Evolutionary conservation across 2,888 invertebrate genomes (phyloP).

Genomic region (Ennomos fuscantarius): DNA sequence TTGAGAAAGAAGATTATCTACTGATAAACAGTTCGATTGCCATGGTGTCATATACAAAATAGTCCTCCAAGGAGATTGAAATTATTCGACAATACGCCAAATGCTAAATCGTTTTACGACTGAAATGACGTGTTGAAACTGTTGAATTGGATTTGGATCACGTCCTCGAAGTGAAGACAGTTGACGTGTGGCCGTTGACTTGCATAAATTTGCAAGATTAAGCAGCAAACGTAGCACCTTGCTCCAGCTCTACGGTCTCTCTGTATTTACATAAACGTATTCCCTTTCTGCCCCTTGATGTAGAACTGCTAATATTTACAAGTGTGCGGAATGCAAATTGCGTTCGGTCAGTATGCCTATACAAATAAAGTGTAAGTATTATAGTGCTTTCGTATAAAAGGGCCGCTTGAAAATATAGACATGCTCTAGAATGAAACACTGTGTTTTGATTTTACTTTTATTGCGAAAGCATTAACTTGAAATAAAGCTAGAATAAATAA

Average conservation of each 20-base stretch:
- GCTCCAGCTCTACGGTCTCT: conserved; percentile 52
- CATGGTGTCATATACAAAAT: conserved; percentile 33
- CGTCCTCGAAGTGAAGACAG: conserved; percentile 75
- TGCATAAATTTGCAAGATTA: conserved; percentile 84
- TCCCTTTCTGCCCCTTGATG: conserved; percentile 54
- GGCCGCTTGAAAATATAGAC: no score
- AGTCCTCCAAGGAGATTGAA: conserved; percentile 42
- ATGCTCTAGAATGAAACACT: no score
- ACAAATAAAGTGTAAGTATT: conserved; percentile 3
- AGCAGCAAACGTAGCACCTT: conserved; percentile 58
- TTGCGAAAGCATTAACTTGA: no score
- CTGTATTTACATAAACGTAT: conserved; percentile 75
- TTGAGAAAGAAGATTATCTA: neutral
- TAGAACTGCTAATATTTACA: conserved; percentile 47
- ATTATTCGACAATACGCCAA: conserved; percentile 80
- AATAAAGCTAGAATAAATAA: no score
- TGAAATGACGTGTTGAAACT: conserved; percentile 75
- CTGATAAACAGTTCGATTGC: conserved; percentile 2
- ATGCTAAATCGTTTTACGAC: conserved; percentile 79
- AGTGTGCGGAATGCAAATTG: conserved; percentile 26
- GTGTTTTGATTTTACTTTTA: no score
- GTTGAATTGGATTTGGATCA: conserved; percentile 81
- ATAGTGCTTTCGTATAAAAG: no score
- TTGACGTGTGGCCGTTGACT: conserved; percentile 80
- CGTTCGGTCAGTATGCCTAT: conserved; percentile 16